Conservation (phyloP, 2,888 invertebrate genomes). For the Creontiades dilutus region DNA sequence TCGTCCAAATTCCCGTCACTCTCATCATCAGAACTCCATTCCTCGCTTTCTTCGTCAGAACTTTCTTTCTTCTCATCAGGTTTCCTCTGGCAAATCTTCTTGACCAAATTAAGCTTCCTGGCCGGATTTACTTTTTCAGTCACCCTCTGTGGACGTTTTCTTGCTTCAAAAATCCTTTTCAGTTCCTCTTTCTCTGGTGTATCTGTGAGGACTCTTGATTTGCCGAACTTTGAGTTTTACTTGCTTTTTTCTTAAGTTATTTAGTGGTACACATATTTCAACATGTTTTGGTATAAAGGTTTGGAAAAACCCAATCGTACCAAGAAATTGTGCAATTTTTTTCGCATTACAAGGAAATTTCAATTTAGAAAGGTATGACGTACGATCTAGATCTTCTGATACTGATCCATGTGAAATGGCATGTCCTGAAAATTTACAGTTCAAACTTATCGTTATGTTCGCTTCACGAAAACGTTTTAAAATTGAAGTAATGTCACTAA, state of each 20-base stretch:
- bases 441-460: background rate
- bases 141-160: too few relatives aligned
- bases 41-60: too few relatives aligned
- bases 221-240: background rate
- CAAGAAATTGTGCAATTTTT: slow-evolving; percentile 1
- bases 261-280: background rate
- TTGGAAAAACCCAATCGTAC: slow-evolving; percentile 15
- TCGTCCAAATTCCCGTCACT: too few relatives aligned
- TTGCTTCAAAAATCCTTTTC: too few relatives aligned
- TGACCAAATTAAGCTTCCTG: too few relatives aligned
- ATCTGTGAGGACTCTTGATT: too few relatives aligned
- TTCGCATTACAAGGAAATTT: background rate
- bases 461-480: background rate
- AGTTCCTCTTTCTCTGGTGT: too few relatives aligned
- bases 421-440: slow-evolving; percentile 12
- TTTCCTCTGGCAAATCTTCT: too few relatives aligned
- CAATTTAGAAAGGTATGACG: background rate
- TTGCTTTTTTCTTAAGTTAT: background rate
- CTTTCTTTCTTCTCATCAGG: too few relatives aligned
- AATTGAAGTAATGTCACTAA: background rate
- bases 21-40: too few relatives aligned
- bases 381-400: background rate
- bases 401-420: background rate
- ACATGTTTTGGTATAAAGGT: background rate
- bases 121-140: too few relatives aligned